Evolutionary conservation across 1,140 invertebrate genomes (phyloP).

Genomic region (Drosophila repleta): DNA sequence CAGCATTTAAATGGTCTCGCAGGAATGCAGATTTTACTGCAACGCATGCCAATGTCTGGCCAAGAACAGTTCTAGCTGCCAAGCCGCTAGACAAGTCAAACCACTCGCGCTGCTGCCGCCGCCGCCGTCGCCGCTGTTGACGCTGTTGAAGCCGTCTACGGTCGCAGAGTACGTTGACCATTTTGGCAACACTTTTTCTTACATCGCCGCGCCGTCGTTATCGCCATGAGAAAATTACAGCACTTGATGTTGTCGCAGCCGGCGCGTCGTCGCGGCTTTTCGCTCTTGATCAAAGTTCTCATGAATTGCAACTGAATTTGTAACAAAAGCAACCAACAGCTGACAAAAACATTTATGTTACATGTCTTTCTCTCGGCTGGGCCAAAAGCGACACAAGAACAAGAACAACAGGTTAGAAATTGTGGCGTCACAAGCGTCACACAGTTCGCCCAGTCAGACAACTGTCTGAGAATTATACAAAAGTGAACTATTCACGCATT

Average conservation of each 20-base stretch:
- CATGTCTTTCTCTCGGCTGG: not conserved
- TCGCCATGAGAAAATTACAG: constrained; percentile 74
- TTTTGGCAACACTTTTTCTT: constrained; percentile 59
- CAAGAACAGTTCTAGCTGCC: constrained; percentile 39
- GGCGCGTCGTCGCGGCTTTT: constrained; percentile 7
- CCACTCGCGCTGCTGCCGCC: constrained; percentile 39
- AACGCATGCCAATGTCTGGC: constrained; percentile 58
- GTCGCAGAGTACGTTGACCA: constrained; percentile 69
- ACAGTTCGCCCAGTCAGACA: not conserved
- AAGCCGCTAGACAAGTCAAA: constrained; percentile 63
- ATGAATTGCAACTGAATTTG: constrained; percentile 79
- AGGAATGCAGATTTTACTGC: constrained; percentile 78
- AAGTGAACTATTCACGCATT: constrained; percentile 9
- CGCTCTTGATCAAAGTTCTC: constrained; percentile 54
- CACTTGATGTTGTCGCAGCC: constrained; percentile 51
- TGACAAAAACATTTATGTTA: constrained; percentile 36
- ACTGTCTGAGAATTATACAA: constrained; percentile 43
- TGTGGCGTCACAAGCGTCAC: constrained; percentile 43
- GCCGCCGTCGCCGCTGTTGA: not conserved
- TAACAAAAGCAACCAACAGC: constrained; percentile 56
- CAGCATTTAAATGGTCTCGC: constrained; percentile 68
- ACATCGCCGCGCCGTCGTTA: constrained; percentile 27
- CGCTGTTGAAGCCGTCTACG: constrained; percentile 15
- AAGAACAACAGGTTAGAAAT: constrained; percentile 56
- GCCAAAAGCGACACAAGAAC: constrained; percentile 12